Evolutionary conservation across 2,797 vertebrate genomes (phyloP).

Genomic region (Hippoglossus hippoglossus): DNA sequence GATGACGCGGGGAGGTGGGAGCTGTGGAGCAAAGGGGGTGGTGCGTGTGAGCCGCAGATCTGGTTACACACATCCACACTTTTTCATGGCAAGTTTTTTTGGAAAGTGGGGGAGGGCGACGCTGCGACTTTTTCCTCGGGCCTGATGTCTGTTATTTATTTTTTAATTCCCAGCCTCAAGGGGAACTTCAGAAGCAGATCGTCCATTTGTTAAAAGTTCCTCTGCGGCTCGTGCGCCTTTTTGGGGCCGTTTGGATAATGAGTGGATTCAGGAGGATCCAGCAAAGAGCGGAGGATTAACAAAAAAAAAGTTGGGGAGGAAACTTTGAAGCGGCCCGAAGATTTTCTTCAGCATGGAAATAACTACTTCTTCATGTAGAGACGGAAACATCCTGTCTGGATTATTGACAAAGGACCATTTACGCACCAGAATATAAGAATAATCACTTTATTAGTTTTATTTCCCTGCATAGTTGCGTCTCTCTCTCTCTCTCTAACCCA

Average conservation of each 20-base stretch:
- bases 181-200: too few species aligned
- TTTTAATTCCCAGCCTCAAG: too few species aligned
- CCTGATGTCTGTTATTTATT: constrained; percentile 35
- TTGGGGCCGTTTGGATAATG: constrained; percentile 54
- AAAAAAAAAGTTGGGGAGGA: constrained; percentile 64
- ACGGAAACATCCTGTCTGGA: constrained; percentile 12
- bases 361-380: not conserved
- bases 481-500: constrained; percentile 42
- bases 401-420: not conserved
- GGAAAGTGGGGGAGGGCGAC: constrained; percentile 74
- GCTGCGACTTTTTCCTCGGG: constrained; percentile 57
- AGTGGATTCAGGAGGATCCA: constrained; percentile 38
- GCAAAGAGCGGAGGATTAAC: constrained; percentile 49
- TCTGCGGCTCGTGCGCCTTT: too few species aligned
- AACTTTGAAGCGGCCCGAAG: constrained; percentile 44
- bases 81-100: constrained; percentile 74
- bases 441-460: too few species aligned
- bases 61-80: constrained; percentile 84
- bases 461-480: not conserved
- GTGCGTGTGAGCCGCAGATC: constrained; percentile 78
- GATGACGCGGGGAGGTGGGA: constrained; percentile 27
- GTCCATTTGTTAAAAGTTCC: too few species aligned
- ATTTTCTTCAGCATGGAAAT: constrained; percentile 42
- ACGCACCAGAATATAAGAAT: too few species aligned
- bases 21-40: constrained; percentile 72